Base-by-base conservation (phyloP, 2,797 vertebrate species). In the Jordanella pulchra region DNA sequence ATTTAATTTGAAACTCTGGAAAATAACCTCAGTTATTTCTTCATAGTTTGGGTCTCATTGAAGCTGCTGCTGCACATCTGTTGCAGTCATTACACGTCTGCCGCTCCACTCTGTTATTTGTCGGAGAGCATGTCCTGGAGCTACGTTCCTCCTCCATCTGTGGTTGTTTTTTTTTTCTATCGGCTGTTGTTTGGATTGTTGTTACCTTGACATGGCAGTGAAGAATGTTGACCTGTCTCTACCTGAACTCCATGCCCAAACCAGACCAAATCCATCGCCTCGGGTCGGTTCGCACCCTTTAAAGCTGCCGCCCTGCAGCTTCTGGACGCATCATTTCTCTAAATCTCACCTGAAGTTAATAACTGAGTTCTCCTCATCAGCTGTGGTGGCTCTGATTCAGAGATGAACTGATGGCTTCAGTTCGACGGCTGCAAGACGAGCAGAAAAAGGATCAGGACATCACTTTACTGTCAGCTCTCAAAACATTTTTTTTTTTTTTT, bases 1-100 rank as follows among this genome's bases (percentile, higher is more conserved):
- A 17, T 48, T 48, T 48, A 18, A 17, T 18, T 48, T 18, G 7
- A 30, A 55, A 35, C 1, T 80, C 2, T 12, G 4, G 47, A 55
- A 50, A 28, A 65, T 17, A 77, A 72, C 69, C 80, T 53, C 72
- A 76, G 66, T 55, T 79, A 51, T 79, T 80, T 9, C 42, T 66
- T 58, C 65, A 65, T 63, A 32, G 69, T 60, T 64, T 32, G 6
- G 65, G 53, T 58, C 30, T 51, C 0, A 13, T 80, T 58, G 56
- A 75, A 76, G 44, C 50, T 44, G 7, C 66, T 56, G 64, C 44
- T 72, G 55, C 56, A 60, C 48, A 21, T 54, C 72, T 77, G 68
- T 60, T 78, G 1, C 1, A 76, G 44, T 71, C 68, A 42, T 74
- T 75, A 47, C 71, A 63, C 0, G 47, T 54, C n/a, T 65, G 60